Evolutionary conservation across 2,113 vertebrate genomes (phyloP).

Genomic region (Motacilla alba): DNA sequence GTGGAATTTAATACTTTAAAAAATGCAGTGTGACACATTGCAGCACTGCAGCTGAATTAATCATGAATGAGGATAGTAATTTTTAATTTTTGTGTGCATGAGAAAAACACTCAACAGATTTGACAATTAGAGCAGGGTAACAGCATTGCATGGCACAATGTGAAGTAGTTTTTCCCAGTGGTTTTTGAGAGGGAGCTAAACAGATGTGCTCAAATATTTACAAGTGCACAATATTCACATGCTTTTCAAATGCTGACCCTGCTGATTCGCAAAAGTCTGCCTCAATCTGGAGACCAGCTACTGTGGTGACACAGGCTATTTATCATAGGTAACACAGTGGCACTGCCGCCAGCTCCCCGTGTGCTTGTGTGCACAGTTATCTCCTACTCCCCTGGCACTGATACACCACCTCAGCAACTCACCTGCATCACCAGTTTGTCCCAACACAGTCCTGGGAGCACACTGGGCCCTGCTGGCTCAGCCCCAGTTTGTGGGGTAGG

Average conservation of each 20-base stretch:
- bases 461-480: neutral
- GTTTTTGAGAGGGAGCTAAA: slow-evolving; percentile 65
- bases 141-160: slow-evolving; percentile 60
- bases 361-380: neutral
- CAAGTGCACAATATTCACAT: slow-evolving; percentile 76
- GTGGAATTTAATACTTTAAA: slow-evolving; percentile 72
- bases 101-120: slow-evolving; percentile 73
- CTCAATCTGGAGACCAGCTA: slow-evolving; percentile 65
- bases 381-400: neutral
- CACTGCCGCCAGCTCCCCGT: neutral
- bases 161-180: slow-evolving; percentile 69
- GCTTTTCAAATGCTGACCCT: slow-evolving; percentile 71
- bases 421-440: neutral
- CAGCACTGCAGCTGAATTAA: slow-evolving; percentile 74
- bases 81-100: slow-evolving; percentile 76
- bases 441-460: neutral
- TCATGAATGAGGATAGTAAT: slow-evolving; percentile 71
- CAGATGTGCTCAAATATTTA: slow-evolving; percentile 80
- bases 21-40: slow-evolving; percentile 69
- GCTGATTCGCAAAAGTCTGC: slow-evolving; percentile 60
- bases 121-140: slow-evolving; percentile 73
- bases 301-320: slow-evolving; percentile 26
- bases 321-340: slow-evolving; percentile 27
- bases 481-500: neutral
- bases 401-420: neutral